Evolutionary conservation across 2,797 vertebrate genomes (phyloP).

Genomic region (Pseudochromis fuscus): DNA sequence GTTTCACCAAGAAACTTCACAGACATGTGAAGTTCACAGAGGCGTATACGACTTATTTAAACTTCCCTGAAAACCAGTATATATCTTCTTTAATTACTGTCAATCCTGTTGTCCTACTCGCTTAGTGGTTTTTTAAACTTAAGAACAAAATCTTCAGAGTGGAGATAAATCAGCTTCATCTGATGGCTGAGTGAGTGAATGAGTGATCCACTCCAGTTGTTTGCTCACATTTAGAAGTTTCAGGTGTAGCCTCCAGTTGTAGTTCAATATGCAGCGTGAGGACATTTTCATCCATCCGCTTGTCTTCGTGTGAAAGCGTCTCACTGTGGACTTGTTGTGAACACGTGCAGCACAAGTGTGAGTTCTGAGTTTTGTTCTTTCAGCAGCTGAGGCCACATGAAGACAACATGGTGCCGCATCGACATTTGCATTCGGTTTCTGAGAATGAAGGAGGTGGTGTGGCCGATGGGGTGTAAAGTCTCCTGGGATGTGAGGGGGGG

Average conservation of each 20-base stretch:
- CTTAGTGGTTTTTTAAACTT: neutral
- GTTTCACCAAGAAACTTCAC: too few relatives aligned
- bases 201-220: neutral
- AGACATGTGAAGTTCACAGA: too few relatives aligned
- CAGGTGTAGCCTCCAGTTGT: neutral
- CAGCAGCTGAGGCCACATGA: neutral
- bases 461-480: neutral
- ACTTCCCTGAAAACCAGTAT: too few relatives aligned
- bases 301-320: neutral
- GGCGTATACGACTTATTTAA: too few relatives aligned
- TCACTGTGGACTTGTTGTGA: neutral
- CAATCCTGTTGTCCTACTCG: neutral
- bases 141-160: too few relatives aligned
- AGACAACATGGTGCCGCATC: neutral
- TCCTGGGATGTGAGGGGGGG: too few relatives aligned
- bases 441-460: neutral
- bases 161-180: too few relatives aligned
- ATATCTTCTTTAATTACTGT: too few relatives aligned
- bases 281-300: neutral
- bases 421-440: conserved; percentile 27
- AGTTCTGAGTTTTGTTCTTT: neutral
- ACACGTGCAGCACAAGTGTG: neutral
- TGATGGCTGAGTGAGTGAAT: too few relatives aligned
- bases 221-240: neutral
- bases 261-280: neutral